phyloP scores from a whole-genome alignment of 2,888 invertebrate genomes.

The Syrphus vitripennis region DNA sequence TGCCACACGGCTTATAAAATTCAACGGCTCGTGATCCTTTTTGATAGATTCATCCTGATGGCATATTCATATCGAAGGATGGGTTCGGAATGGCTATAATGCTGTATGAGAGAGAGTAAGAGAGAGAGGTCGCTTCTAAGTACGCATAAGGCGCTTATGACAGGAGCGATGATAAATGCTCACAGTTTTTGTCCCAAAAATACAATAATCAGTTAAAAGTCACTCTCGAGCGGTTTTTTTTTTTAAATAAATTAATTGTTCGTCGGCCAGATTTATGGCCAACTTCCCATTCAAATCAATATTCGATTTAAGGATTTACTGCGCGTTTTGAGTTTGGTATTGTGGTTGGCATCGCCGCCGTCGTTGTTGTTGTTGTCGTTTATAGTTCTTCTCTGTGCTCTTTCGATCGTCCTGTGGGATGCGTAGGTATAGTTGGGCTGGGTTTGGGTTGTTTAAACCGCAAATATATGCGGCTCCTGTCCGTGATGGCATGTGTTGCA shows the following conservation, averaged over 20 bases:
- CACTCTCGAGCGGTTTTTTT: constrained; percentile 9
- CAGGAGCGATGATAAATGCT: constrained; percentile 53
- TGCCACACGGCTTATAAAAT: constrained; percentile 40
- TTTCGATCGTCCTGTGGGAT: neutral
- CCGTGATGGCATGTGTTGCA: constrained; percentile 53
- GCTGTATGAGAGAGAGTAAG: no score
- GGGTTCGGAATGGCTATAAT: no score
- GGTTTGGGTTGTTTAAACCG: constrained; percentile 38
- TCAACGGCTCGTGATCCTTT: constrained; percentile 42
- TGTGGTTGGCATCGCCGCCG: neutral
- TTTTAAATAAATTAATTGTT: constrained; percentile 53
- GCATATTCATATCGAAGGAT: neutral
- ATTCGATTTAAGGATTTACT: constrained; percentile 63
- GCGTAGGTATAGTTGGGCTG: neutral
- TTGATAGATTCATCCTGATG: constrained; percentile 49
- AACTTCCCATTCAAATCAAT: constrained; percentile 67
- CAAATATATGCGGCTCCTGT: constrained; percentile 57
- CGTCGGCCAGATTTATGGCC: constrained; percentile 49
- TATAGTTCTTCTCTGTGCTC: neutral
- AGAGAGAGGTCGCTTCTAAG: constrained; percentile 6
- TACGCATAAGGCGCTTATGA: constrained; percentile 44
- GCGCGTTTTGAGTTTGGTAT: constrained; percentile 39
- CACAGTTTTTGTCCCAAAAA: neutral
- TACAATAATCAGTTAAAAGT: constrained; percentile 66
- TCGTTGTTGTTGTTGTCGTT: neutral